Evolutionary conservation across 2,797 vertebrate species (phyloP).

Genomic region (Rhincodon typus): DNA sequence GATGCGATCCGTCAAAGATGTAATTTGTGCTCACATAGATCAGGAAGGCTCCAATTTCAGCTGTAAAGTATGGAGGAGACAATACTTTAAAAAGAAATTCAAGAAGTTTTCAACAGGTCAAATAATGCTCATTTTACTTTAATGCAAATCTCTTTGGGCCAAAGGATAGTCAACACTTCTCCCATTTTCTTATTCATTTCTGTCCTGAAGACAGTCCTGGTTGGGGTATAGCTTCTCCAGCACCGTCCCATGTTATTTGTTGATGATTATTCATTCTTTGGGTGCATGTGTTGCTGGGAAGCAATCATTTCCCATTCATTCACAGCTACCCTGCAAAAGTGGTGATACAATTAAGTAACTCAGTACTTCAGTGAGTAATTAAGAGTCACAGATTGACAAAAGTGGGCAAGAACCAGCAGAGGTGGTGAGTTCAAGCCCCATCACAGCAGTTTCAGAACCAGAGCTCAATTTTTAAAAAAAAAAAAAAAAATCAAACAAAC

Average conservation of each 20-base stretch:
- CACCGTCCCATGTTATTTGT: background rate
- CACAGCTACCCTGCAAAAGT: background rate
- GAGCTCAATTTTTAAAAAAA: background rate
- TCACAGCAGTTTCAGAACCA: background rate
- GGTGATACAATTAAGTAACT: background rate
- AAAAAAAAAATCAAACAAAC: no score
- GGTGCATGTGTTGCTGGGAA: background rate
- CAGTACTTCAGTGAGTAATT: background rate
- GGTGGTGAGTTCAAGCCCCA: background rate
- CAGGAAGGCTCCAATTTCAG: slow-evolving; percentile 67
- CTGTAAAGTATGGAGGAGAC: slow-evolving; percentile 49
- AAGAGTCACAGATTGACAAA: background rate
- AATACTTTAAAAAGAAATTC: background rate
- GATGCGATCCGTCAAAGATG: slow-evolving; percentile 86
- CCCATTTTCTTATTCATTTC: background rate
- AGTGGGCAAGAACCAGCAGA: background rate
- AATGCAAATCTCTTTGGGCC: background rate
- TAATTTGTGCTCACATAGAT: slow-evolving; percentile 94
- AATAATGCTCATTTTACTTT: background rate
- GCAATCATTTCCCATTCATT: background rate
- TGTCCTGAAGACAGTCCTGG: background rate
- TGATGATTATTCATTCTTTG: background rate
- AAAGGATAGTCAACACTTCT: background rate
- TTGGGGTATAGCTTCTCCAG: background rate
- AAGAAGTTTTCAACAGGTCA: background rate